These are phyloP conservation scores for Mylabris sibirica DNA, from an alignment of 2,888 invertebrate genomes.

Conservation along the genomic window DNA sequence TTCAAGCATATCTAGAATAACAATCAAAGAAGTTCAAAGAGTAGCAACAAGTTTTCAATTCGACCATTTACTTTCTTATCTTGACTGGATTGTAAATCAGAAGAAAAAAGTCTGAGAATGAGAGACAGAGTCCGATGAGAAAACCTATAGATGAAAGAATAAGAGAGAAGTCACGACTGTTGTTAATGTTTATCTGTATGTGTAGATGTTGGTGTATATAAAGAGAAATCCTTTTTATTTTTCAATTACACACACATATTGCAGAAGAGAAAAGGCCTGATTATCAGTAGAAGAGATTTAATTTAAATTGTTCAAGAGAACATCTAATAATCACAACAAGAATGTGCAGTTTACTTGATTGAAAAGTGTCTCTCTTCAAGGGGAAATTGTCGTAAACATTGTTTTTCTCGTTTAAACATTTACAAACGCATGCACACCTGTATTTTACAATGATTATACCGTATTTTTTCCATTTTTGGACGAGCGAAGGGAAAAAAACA, in stretches of 20 bases:
- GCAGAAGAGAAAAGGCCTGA: not conserved
- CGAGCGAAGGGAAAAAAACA: not conserved
- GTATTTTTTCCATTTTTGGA: not conserved
- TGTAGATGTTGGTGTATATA: not conserved
- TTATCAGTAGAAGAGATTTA: conserved; percentile 11
- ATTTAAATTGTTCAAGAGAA: not conserved
- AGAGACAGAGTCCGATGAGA: not conserved
- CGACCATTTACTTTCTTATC: conserved; percentile 15
- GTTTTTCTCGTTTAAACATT: not conserved
- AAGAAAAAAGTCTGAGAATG: not conserved
- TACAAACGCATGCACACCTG: not conserved
- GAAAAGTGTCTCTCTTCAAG: not conserved
- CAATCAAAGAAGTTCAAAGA: conserved; percentile 13
- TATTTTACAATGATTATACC: not conserved
- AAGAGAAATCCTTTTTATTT: conserved; percentile 13
- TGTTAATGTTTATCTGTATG: not conserved
- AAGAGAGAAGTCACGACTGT: conserved; percentile 9
- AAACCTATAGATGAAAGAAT: not conserved
- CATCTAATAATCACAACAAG: not conserved
- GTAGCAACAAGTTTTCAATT: conserved; percentile 15
- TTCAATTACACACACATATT: not conserved
- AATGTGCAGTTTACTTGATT: conserved; percentile 2
- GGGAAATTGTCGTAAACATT: not conserved
- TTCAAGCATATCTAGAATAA: conserved; percentile 2
- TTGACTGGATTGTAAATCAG: conserved; percentile 11